These are phyloP conservation scores for Oxygymnocypris stewartii DNA, from an alignment of 2,113 vertebrate genomes.

Conservation along the genomic window DNA sequence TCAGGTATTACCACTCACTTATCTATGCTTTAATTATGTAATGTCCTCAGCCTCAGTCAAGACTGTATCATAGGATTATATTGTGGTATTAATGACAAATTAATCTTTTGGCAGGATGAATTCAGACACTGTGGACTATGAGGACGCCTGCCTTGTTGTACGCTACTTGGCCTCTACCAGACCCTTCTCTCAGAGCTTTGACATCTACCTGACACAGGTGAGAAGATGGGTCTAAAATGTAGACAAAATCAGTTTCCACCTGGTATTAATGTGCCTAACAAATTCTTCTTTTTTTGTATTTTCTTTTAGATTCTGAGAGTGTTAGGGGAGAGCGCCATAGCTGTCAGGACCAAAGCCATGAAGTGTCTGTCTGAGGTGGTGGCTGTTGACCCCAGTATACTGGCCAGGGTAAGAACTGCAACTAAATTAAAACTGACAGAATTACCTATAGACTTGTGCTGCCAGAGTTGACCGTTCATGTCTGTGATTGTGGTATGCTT, in stretches of 20 bases:
- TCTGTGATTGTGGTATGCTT: background rate
- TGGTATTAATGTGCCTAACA: background rate
- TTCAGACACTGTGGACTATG: constrained; percentile 94
- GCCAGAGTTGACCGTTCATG: background rate
- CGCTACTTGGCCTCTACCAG: constrained; percentile 99
- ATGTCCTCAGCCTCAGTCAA: background rate
- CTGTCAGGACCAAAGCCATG: constrained; percentile 99
- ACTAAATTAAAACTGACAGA: background rate
- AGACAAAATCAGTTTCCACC: background rate
- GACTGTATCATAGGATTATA: background rate
- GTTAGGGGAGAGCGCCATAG: constrained; percentile 97
- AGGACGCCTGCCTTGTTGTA: constrained; percentile 94
- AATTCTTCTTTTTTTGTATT: background rate
- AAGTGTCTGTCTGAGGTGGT: constrained; percentile 99
- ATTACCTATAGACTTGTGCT: background rate
- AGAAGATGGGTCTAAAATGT: constrained; percentile 37
- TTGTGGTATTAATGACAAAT: background rate
- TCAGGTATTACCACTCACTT: constrained; percentile 77
- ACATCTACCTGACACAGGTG: constrained; percentile 99
- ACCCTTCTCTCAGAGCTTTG: constrained; percentile 98
- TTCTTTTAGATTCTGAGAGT: constrained; percentile 90
- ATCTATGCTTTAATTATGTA: background rate
- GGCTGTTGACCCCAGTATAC: constrained; percentile 96
- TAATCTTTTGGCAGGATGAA: constrained; percentile 79
- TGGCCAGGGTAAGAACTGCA: constrained; percentile 85